Conservation (phyloP, 2,888 invertebrate species). For the Coremacera marginata region DNA sequence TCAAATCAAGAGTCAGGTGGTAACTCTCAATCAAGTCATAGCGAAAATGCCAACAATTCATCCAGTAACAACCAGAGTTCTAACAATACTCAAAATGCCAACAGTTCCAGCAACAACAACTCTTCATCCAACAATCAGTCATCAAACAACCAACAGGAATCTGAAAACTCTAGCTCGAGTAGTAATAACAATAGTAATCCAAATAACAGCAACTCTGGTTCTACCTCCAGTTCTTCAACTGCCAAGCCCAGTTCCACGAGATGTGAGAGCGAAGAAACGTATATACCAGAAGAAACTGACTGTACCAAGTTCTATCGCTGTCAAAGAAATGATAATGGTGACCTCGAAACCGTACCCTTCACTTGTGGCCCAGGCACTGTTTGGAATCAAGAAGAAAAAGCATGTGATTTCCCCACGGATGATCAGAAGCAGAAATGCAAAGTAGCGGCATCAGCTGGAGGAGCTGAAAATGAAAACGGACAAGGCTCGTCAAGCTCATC, state of each 20-base stretch:
- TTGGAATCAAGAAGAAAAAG: conserved; percentile 73
- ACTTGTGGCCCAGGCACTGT: conserved; percentile 73
- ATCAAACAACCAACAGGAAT: conserved; percentile 10
- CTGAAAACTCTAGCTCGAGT: conserved; percentile 30
- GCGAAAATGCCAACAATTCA: conserved; percentile 41
- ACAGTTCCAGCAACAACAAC: conserved; percentile 21
- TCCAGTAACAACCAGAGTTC: too few species aligned
- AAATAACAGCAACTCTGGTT: conserved; percentile 37
- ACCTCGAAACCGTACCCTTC: conserved; percentile 70
- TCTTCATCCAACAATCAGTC: conserved; percentile 24
- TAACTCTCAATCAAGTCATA: conserved; percentile 37
- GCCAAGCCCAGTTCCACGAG: conserved; percentile 45
- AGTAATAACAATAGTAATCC: conserved; percentile 37
- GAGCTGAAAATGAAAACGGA: conserved; percentile 44
- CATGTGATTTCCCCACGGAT: conserved; percentile 69
- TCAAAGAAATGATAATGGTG: conserved; percentile 68
- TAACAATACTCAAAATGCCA: conserved; percentile 13
- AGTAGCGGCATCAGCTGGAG: conserved; percentile 33
- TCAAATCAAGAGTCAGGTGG: conserved; percentile 36
- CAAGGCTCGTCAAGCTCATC: conserved; percentile 42
- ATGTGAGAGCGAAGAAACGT: conserved; percentile 68
- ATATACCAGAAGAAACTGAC: conserved; percentile 69
- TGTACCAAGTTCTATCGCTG: conserved; percentile 75
- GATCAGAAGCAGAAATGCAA: conserved; percentile 59
- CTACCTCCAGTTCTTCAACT: conserved; percentile 15